Evolutionary conservation across 2,113 vertebrate genomes (phyloP), one percentile per base, ranked within the genome.

Genomic region (Lampris megalopsis): DNA sequence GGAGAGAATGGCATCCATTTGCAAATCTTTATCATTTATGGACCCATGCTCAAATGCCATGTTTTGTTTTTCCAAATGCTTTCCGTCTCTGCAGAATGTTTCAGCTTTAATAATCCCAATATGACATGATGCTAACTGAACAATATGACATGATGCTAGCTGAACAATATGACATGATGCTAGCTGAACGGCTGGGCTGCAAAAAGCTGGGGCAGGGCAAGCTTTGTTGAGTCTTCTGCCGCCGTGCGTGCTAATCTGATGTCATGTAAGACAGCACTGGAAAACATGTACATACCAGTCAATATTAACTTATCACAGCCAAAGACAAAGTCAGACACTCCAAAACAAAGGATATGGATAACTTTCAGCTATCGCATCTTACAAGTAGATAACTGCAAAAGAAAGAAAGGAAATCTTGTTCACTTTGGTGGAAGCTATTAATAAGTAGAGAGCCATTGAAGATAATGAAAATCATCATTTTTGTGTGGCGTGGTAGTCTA

Each of bases 21-120:
- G 84, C 85, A 86, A 77, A 86, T 74, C 73, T 90, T 78, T 64
- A 91, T 91, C 90, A 92, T 92, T 92, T 83, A 88, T 91, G 70
- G 75, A 77, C 60, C 38, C 38, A 45, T 81, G 66, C 82, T 77
- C 74, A 68, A 71, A 84, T 78, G 72, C 68, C 72, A 86, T 58
- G 67, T 82, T 78, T 68, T 77, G 70, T 84, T 79, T 68, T 60
- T 75, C 60, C 67, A 71, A 79, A 35, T 7, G 4, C 52, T 36
- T 47, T n/a, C 6, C n/a, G 10, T 65, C 36, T 41, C 36, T 53
- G 64, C 60, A 54, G 2, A 53, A 3, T 11, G 45, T 67, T 70
- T 62, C 58, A 63, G 60, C 73, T 75, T 56, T 67, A 71, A 78
- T 70, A 13, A 37, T 49, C 65, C 50, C 63, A n/a, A 68, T 61